Percentiles rank a stretch among this genome's conserved stretches.
Evolutionary conservation across 2,888 invertebrate species (phyloP).

Genomic region (Amaurobius ferox): DNA sequence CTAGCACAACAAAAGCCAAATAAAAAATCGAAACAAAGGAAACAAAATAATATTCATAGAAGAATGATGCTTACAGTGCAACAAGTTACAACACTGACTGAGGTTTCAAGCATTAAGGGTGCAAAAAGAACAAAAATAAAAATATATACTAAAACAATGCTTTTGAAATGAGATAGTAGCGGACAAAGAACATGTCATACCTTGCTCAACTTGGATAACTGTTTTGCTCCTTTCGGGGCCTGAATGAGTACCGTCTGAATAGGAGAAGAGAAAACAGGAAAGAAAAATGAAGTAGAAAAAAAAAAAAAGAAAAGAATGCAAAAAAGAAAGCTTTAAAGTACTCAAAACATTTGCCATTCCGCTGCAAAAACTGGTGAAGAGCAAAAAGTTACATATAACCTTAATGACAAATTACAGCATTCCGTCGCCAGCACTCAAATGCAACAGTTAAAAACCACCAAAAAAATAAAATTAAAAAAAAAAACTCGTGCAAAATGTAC

Average conservation of each 20-base stretch:
- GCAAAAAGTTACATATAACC: neutral
- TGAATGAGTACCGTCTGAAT: conserved; percentile 70
- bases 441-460: neutral
- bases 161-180: conserved; percentile 26
- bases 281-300: conserved; percentile 69
- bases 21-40: neutral
- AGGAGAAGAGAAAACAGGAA: conserved; percentile 70
- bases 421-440: conserved; percentile 29
- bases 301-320: conserved; percentile 48
- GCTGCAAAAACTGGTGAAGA: conserved; percentile 29
- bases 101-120: neutral
- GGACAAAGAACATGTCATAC: conserved; percentile 69
- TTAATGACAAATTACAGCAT: conserved; percentile 38
- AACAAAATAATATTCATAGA: neutral
- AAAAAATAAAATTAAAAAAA: conserved; percentile 32
- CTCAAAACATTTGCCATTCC: conserved; percentile 52
- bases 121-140: conserved; percentile 7
- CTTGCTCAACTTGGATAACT: conserved; percentile 75
- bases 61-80: neutral
- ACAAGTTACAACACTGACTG: neutral
- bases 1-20: neutral
- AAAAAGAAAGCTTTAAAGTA: conserved; percentile 61
- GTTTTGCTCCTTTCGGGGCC: conserved; percentile 75
- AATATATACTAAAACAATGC: neutral
- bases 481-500: conserved; percentile 31